phyloP scores from a whole-genome alignment of 2,113 vertebrate species.

The Pachypanchax playfairii region DNA sequence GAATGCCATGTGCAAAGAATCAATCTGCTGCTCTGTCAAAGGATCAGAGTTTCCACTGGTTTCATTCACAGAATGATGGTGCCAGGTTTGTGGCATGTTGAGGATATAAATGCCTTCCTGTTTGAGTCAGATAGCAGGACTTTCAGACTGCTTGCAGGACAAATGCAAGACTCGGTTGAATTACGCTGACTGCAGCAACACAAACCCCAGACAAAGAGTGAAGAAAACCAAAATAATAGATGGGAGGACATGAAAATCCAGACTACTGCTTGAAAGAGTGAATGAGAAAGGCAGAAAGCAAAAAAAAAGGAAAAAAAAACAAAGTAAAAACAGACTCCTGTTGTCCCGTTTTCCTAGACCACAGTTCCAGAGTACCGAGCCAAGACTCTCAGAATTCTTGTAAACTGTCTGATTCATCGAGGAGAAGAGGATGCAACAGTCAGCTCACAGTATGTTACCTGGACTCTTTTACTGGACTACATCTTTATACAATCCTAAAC shows the following conservation, averaged over 20 bases:
- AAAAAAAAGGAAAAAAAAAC: conserved; percentile 21
- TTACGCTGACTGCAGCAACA: conserved; percentile 68
- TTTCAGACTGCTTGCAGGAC: conserved; percentile 27
- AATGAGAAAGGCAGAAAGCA: conserved; percentile 14
- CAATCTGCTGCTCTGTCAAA: conserved; percentile 52
- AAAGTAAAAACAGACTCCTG: conserved; percentile 59
- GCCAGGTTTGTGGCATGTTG: conserved; percentile 63
- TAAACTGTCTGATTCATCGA: conserved; percentile 52
- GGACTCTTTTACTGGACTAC: conserved; percentile 19
- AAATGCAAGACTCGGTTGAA: conserved; percentile 35
- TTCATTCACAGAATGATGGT: conserved; percentile 35
- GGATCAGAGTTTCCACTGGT: conserved; percentile 68
- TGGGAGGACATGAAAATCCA: conserved; percentile 36
- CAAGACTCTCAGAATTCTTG: conserved; percentile 60
- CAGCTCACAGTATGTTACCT: conserved; percentile 35
- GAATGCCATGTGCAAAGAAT: conserved; percentile 52
- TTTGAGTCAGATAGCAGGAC: conserved; percentile 63
- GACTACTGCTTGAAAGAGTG: conserved; percentile 48
- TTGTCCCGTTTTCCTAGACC: conserved; percentile 70
- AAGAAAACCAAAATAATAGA: conserved; percentile 64
- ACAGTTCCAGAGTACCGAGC: conserved; percentile 40
- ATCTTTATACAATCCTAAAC: not conserved
- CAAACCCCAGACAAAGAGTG: conserved; percentile 46
- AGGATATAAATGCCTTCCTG: conserved; percentile 74
- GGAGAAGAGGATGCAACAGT: conserved; percentile 33